Evolutionary conservation across 37 sponge, comb jelly and placozoan species (phyloP).

Genomic region (Oscarella lobularis): DNA sequence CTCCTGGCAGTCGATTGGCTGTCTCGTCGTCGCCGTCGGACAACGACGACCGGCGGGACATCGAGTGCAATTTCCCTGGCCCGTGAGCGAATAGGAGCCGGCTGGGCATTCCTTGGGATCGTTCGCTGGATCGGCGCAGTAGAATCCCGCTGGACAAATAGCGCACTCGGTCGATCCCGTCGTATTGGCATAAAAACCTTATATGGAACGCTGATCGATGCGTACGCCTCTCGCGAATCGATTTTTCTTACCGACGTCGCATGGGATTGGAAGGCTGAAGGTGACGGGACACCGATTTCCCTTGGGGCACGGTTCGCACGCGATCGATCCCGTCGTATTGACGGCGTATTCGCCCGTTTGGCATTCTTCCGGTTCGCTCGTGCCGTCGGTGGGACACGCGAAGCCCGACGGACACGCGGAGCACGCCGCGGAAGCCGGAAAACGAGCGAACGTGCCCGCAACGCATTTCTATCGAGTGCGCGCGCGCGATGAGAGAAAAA

Average conservation of each 20-base stretch:
- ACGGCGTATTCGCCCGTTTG: not conserved
- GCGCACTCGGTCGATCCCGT: not conserved
- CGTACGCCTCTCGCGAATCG: too few relatives aligned
- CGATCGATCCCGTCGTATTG: not conserved
- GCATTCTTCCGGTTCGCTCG: not conserved
- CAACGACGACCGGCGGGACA: constrained; percentile 25
- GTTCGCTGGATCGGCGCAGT: not conserved
- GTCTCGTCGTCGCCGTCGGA: not conserved
- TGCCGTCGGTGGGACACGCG: constrained; percentile 7
- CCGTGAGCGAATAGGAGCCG: constrained; percentile 13
- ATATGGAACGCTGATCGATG: too few relatives aligned
- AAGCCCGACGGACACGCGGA: constrained; percentile 17
- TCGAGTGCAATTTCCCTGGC: not conserved
- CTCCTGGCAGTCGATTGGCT: constrained; percentile 5
- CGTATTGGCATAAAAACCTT: constrained; percentile 1
- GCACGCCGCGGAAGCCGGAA: not conserved
- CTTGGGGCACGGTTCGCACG: not conserved
- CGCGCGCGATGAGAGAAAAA: not conserved
- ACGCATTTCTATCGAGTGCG: not conserved
- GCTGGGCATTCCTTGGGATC: constrained; percentile 1
- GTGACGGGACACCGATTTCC: not conserved
- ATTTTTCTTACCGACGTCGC: too few relatives aligned
- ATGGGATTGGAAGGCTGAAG: not conserved
- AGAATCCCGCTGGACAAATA: constrained; percentile 21
- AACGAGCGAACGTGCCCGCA: constrained; percentile 14